Base-by-base conservation (phyloP, 1,140 invertebrate species). In the Leptoteleia sp. region DNA sequence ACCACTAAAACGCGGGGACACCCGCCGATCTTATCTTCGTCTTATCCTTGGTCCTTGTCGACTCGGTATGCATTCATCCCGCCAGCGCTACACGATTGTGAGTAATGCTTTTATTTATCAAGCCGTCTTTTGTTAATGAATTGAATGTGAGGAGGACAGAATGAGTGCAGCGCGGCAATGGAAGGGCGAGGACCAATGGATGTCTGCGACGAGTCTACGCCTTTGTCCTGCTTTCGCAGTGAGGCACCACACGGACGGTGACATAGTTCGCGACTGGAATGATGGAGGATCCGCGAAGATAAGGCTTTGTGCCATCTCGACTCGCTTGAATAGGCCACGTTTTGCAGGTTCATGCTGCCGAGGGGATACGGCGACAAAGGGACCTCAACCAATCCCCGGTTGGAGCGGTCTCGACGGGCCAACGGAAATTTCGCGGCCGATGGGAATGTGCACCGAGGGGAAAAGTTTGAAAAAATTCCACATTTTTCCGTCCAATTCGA, bases 51-150 rank as follows among this genome's bases (percentile, higher is more conserved):
- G 84, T 85, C 82, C 83, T 85, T 82, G 83, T 85, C 82, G 81
- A 84, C 84, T 86, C 82, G 84, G 83, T 86, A 86, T 86, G 85
- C 85, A 86, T 86, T 85, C 85, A 85, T 86, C 82, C 83, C 82
- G 83, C 78, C 78, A 81, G 82, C 67, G 33, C 71, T 52, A 65
- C 84, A 82, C 80, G 80, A 85, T 81, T 80, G 77, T 85, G 83
- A 85, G 80, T 85, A 85, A 85, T 87, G 85, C 85, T 85, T 87
- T 85, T 87, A 85, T 87, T 85, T 85, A 87, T 87, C 85, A 87
- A 87, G 64, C 80, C 82, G 76, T 84, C 83, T 83, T 87, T 85
- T 85, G 83, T 87, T 87, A 85, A 85, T 68, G 54, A 72, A 76
- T 71, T 54, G 48, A 47, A 57, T 29, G 31, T 38, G 29, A 55